phyloP scores from a whole-genome alignment of 2,797 vertebrate species.

The Acestrorhynchus altus region DNA sequence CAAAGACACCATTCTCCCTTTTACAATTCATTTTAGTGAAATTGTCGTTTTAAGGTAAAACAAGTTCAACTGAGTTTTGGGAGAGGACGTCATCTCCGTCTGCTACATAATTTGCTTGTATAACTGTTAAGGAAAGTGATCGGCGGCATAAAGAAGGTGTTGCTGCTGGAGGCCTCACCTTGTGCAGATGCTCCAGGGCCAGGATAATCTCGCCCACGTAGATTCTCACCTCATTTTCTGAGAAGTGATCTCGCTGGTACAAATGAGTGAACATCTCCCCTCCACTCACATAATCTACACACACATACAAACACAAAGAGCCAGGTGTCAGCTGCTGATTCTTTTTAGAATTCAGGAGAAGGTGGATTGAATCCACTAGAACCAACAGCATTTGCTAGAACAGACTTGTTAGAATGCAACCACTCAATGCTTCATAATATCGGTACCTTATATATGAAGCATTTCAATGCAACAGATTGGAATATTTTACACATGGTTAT shows the following conservation, averaged over 20 bases:
- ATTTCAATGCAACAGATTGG: too few species aligned
- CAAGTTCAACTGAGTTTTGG: background rate
- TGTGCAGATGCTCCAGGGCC: slow-evolving; percentile 91
- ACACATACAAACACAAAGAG: slow-evolving; percentile 57
- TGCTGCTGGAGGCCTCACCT: slow-evolving; percentile 75
- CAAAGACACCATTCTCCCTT: too few species aligned
- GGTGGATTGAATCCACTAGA: background rate
- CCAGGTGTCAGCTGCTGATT: background rate
- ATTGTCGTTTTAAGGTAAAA: too few species aligned
- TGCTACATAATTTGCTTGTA: background rate
- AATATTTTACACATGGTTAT: too few species aligned
- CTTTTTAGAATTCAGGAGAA: background rate
- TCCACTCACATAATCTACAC: slow-evolving; percentile 90
- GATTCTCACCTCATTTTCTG: slow-evolving; percentile 88
- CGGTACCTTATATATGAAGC: too few species aligned
- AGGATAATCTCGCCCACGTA: slow-evolving; percentile 91
- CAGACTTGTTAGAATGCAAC: background rate
- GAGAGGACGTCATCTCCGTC: background rate
- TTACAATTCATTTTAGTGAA: too few species aligned
- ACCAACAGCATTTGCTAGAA: background rate
- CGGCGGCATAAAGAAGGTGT: background rate
- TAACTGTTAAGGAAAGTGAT: background rate
- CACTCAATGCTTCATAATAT: background rate
- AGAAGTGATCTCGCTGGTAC: slow-evolving; percentile 92
- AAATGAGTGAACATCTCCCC: slow-evolving; percentile 96